Evolutionary conservation across 2,888 invertebrate genomes (phyloP).

Genomic region (Leptarthrus brevirostris): DNA sequence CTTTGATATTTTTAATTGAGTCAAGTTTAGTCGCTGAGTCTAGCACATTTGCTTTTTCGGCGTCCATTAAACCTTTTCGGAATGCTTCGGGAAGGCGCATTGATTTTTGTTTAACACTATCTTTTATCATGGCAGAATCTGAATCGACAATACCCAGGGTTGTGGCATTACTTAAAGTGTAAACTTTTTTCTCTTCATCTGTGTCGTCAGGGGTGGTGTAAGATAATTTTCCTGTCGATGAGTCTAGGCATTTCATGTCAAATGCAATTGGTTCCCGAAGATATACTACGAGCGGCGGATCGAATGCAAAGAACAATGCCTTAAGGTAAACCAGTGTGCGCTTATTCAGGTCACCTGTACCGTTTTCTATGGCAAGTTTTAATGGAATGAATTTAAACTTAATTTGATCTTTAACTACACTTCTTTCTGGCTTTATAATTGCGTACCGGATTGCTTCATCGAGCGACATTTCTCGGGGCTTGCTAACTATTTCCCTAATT

Average conservation of each 20-base stretch:
- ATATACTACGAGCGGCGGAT: conserved; percentile 79
- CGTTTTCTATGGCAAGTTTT: conserved; percentile 71
- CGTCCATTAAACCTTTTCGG: conserved; percentile 86
- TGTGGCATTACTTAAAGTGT: conserved; percentile 83
- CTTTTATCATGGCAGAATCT: conserved; percentile 87
- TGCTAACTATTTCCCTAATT: conserved; percentile 68
- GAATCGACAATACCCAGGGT: conserved; percentile 83
- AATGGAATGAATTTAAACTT: conserved; percentile 81
- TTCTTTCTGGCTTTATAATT: conserved; percentile 80
- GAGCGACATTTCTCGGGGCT: conserved; percentile 79
- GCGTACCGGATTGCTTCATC: conserved; percentile 86
- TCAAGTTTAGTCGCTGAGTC: conserved; percentile 84
- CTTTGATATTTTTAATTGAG: too few relatives aligned
- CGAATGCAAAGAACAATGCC: conserved; percentile 79
- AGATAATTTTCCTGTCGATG: conserved; percentile 79
- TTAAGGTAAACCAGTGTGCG: conserved; percentile 80
- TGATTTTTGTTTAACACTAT: conserved; percentile 82
- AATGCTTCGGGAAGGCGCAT: conserved; percentile 86
- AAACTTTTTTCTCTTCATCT: conserved; percentile 68
- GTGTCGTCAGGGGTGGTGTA: conserved; percentile 65
- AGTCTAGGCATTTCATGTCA: conserved; percentile 78
- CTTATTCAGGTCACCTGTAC: conserved; percentile 76
- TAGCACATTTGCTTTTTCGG: conserved; percentile 85
- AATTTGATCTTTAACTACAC: conserved; percentile 82
- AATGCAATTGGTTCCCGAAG: conserved; percentile 81